These are phyloP conservation scores for Lineus longissimus DNA, from an alignment of 1,140 invertebrate genomes.

Conservation along the genomic window DNA sequence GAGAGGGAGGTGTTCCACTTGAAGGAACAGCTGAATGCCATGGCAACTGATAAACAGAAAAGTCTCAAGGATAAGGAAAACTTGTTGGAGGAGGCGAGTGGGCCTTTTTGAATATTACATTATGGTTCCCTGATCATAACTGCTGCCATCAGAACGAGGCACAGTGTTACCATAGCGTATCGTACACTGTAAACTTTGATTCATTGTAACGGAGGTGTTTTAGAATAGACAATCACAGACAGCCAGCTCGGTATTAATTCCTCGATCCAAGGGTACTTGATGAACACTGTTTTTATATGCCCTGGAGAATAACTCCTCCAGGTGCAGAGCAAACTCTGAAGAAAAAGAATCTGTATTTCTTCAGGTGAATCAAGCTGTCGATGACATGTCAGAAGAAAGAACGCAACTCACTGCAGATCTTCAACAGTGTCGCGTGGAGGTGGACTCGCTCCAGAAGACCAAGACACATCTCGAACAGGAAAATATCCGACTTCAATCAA, in stretches of 20 bases:
- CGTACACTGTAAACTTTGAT: too few relatives aligned
- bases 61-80: conserved; percentile 42
- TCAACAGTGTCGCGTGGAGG: conserved; percentile 33
- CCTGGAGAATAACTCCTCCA: too few relatives aligned
- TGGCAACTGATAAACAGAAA: conserved; percentile 37
- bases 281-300: too few relatives aligned
- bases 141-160: too few relatives aligned
- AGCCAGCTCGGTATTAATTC: too few relatives aligned
- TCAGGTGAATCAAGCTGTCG: conserved; percentile 48
- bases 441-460: conserved; percentile 25
- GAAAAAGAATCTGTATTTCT: neutral
- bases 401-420: conserved; percentile 35
- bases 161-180: too few relatives aligned
- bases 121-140: too few relatives aligned
- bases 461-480: conserved; percentile 36
- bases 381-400: conserved; percentile 39
- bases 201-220: too few relatives aligned
- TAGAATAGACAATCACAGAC: too few relatives aligned
- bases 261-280: too few relatives aligned
- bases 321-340: too few relatives aligned
- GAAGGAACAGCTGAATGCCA: conserved; percentile 27
- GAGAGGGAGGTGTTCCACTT: conserved; percentile 32
- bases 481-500: conserved; percentile 37
- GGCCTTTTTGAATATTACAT: too few relatives aligned
- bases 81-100: conserved; percentile 43